Conservation (phyloP, 2,888 invertebrate species). For the Stenurella melanura region DNA sequence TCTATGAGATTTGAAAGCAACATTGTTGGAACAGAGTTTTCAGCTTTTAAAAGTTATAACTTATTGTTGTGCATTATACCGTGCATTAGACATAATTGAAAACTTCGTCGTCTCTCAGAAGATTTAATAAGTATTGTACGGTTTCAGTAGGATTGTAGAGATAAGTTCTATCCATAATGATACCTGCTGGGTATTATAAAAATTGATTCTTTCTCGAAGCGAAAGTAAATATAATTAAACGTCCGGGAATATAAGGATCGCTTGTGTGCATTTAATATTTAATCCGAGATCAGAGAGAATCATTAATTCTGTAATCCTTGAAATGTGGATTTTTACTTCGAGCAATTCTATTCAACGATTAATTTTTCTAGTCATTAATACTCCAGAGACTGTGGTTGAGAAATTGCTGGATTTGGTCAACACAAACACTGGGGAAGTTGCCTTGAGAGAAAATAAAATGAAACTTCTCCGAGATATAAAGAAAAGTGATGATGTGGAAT, state of each 20-base stretch:
- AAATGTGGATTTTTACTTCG: slow-evolving; percentile 7
- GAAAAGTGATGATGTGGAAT: too few species aligned
- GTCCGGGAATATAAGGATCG: neutral
- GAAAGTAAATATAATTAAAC: slow-evolving; percentile 19
- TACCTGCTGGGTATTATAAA: slow-evolving; percentile 14
- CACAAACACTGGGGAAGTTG: too few species aligned
- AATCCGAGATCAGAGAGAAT: slow-evolving; percentile 10
- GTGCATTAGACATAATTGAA: slow-evolving; percentile 31
- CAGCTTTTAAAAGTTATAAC: slow-evolving; percentile 3
- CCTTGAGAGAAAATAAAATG: too few species aligned
- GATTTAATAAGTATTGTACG: slow-evolving; percentile 15
- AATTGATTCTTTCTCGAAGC: slow-evolving; percentile 18
- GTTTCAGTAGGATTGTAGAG: slow-evolving; percentile 4
- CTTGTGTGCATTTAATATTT: slow-evolving; percentile 17
- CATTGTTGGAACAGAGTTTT: slow-evolving; percentile 1
- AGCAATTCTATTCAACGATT: neutral
- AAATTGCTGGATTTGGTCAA: neutral
- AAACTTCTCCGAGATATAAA: too few species aligned
- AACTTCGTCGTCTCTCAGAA: slow-evolving; percentile 18
- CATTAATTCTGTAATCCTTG: slow-evolving; percentile 4
- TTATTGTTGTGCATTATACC: slow-evolving; percentile 29
- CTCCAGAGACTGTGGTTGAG: neutral
- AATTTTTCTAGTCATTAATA: neutral
- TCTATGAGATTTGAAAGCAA: slow-evolving; percentile 13
- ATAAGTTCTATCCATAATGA: neutral